Base-by-base conservation (phyloP, 2,888 invertebrate species). In the Euzetes globulus region DNA sequence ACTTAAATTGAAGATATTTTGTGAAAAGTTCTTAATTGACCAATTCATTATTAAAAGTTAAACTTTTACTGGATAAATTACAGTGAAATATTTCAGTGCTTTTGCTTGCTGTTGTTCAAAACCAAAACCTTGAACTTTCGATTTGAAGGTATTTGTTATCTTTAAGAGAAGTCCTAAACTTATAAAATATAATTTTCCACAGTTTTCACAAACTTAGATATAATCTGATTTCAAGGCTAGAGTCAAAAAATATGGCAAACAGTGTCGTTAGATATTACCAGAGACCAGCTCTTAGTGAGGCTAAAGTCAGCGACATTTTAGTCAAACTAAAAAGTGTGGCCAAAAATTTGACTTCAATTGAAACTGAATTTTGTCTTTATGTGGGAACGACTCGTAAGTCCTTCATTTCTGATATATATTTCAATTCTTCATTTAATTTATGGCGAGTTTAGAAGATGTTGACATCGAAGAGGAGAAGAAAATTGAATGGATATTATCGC, bases 351-450 rank as follows among this genome's bases (percentile, higher is more conserved):
- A 63, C 41, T 33, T 55, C 52, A 6, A 41, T 75, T 37, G 29
- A 72, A 22, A 72, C 72, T 1, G 75, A 75, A 52, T 75, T 75
- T 19, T 75, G 75, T 68, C 72, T 45, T 55, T 63, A 75, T 27
- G 60, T 75, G 25, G 72, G 63, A 45, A 41, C 45, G 11, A 63
- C 65, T 55, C 71, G 74, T 74, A 71, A 71, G 74, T 74, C 13
- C 4, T 25, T n/a, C n/a, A n/a, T n/a, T n/a, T n/a, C n/a, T n/a
- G n/a, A n/a, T n/a, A n/a, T n/a, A n/a, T n/a, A n/a, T n/a, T n/a
- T n/a, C n/a, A n/a, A n/a, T n/a, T n/a, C n/a, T n/a, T n/a, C n/a
- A n/a, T 22, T 41, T 17, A 41, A 65, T 41, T 65, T 37, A 65
- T 65, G 41, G 17, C 15, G 29, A 65, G 1, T 50, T 58, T 25